A percentile compares a stretch with the other conserved stretches of the same genome.
Conservation (phyloP, 2,888 invertebrate species). For the Rhagonycha lutea region DNA sequence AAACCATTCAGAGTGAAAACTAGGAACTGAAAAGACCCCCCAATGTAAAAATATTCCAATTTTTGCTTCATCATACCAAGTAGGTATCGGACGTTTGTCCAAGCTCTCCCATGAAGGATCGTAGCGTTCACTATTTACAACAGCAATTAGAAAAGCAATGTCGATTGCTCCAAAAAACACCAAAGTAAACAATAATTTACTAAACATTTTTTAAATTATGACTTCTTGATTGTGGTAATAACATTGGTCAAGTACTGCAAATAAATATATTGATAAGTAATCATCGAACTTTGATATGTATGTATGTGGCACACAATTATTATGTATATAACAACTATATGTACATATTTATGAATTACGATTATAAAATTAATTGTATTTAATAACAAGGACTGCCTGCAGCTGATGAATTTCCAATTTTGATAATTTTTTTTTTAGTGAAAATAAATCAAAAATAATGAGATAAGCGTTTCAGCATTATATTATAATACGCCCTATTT, state of each 20-base stretch:
- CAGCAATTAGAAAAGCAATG: background rate
- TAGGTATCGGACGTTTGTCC: conserved; percentile 79
- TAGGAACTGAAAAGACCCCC: conserved; percentile 91
- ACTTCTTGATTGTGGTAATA: background rate
- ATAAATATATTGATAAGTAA: background rate
- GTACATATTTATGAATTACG: background rate
- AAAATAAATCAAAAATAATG: no score
- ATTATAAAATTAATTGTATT: background rate
- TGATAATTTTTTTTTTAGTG: no score
- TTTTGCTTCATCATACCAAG: conserved; percentile 90
- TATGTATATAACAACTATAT: background rate
- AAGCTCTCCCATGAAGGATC: conserved; percentile 82
- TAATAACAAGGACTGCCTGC: background rate
- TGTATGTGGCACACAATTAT: background rate
- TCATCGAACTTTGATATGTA: background rate
- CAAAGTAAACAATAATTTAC: background rate
- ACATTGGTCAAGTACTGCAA: background rate
- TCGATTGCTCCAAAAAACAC: background rate
- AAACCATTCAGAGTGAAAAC: conserved; percentile 82
- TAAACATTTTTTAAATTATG: background rate
- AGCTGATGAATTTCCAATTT: no score
- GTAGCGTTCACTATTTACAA: conserved; percentile 56
- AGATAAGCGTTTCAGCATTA: no score
- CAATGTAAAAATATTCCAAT: conserved; percentile 92
- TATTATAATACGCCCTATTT: no score